Evolutionary conservation across 2,797 vertebrate genomes (phyloP).

Genomic region (Champsocephalus esox): DNA sequence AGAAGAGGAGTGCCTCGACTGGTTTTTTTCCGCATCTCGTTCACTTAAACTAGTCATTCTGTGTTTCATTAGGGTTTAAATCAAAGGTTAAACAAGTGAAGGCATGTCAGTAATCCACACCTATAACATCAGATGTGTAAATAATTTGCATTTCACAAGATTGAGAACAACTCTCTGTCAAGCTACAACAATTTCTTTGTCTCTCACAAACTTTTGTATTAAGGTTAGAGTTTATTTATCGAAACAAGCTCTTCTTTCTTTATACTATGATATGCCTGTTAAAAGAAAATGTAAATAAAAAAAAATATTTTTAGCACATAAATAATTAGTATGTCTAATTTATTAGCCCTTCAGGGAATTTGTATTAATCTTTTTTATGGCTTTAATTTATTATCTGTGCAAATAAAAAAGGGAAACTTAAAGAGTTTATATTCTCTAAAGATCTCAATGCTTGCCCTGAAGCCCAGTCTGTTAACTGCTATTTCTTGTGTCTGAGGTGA

Average conservation of each 20-base stretch:
- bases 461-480: too few species aligned
- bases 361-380: too few species aligned
- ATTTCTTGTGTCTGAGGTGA: too few species aligned
- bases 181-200: not conserved
- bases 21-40: constrained; percentile 15
- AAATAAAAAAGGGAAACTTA: not conserved
- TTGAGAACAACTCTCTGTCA: not conserved
- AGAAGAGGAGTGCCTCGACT: constrained; percentile 7
- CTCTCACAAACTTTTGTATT: not conserved
- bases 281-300: too few species aligned
- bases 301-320: not conserved
- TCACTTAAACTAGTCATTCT: not conserved
- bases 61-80: constrained; percentile 9
- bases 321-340: not conserved
- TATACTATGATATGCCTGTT: not conserved
- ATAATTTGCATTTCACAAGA: constrained; percentile 2
- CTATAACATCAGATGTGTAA: not conserved
- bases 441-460: too few species aligned
- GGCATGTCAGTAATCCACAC: not conserved
- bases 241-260: not conserved
- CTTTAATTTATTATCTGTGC: not conserved
- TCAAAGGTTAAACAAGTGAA: not conserved
- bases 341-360: not conserved
- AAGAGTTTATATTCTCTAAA: not conserved
- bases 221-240: not conserved